Conservation (phyloP, 1,140 invertebrate genomes). For the Cherax quadricarinatus region DNA sequence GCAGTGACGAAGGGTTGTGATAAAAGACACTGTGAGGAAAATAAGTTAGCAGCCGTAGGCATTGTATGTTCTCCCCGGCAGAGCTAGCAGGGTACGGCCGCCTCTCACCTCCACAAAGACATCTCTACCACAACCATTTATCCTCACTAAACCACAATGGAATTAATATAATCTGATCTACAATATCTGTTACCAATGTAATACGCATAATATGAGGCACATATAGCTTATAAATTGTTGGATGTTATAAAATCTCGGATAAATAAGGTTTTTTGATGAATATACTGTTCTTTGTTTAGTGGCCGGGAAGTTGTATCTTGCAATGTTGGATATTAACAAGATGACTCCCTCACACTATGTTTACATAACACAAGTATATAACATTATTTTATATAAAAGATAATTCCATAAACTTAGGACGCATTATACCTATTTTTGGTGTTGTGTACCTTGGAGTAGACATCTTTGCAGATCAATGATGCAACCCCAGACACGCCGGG, state of each 20-base stretch:
- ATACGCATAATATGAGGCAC: not conserved
- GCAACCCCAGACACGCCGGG: constrained; percentile 48
- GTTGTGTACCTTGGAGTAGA: constrained; percentile 9
- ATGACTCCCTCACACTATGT: not conserved
- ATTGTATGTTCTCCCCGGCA: constrained; percentile 37
- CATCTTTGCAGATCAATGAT: constrained; percentile 35
- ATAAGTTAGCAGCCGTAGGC: constrained; percentile 61
- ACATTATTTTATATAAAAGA: not conserved
- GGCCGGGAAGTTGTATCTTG: not conserved
- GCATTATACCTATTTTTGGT: not conserved
- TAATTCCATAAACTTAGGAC: not conserved
- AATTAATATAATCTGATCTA: not conserved
- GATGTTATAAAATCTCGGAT: not conserved
- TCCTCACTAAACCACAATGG: not conserved
- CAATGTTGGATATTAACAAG: not conserved
- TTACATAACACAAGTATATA: not conserved
- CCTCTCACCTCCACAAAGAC: constrained; percentile 22
- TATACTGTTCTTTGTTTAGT: not conserved
- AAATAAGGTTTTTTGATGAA: not conserved
- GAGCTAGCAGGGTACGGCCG: constrained; percentile 57
- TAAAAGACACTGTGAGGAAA: constrained; percentile 51
- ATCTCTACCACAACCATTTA: constrained; percentile 30
- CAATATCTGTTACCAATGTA: not conserved
- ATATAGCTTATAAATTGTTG: not conserved
- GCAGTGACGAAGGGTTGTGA: constrained; percentile 46